Percentiles rank a stretch among this genome's conserved stretches.
These are phyloP conservation scores for Dromococcyx pavoninus DNA, from an alignment of 2,797 vertebrate genomes.

Conservation along the genomic window DNA sequence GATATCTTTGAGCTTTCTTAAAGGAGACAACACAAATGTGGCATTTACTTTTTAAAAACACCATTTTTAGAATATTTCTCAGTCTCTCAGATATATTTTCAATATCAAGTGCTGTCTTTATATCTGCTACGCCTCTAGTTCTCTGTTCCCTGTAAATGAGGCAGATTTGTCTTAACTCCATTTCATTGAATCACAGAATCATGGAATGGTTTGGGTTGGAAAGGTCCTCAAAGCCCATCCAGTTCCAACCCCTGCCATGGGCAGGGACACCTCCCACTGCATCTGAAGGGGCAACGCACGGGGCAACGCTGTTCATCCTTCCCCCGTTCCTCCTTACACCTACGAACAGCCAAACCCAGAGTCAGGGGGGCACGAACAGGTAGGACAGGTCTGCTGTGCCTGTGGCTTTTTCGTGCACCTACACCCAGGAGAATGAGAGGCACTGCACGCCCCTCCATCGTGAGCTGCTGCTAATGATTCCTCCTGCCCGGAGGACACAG, in stretches of 20 bases:
- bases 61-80: not conserved
- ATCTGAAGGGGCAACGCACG: rapidly evolving
- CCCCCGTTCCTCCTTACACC: not conserved
- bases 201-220: no score
- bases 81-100: not conserved
- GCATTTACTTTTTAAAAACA: not conserved
- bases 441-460: not conserved
- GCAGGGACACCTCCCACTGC: no score
- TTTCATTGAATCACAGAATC: not conserved
- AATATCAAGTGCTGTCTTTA: not conserved
- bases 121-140: not conserved
- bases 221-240: no score
- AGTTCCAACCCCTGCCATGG: no score
- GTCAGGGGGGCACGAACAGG: slow-evolving; percentile 8
- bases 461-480: slow-evolving; percentile 11
- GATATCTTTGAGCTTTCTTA: not conserved
- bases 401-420: slow-evolving; percentile 2
- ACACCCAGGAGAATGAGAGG: not conserved
- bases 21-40: not conserved
- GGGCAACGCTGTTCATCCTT: not conserved
- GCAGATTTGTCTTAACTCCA: not conserved
- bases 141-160: not conserved
- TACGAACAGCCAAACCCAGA: not conserved
- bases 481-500: slow-evolving; percentile 32
- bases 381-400: slow-evolving; percentile 32